Evolutionary conservation across 2,113 vertebrate species (phyloP), one percentile per base, ranked within the genome.

Genomic region (Tricholaema leucomelas): DNA sequence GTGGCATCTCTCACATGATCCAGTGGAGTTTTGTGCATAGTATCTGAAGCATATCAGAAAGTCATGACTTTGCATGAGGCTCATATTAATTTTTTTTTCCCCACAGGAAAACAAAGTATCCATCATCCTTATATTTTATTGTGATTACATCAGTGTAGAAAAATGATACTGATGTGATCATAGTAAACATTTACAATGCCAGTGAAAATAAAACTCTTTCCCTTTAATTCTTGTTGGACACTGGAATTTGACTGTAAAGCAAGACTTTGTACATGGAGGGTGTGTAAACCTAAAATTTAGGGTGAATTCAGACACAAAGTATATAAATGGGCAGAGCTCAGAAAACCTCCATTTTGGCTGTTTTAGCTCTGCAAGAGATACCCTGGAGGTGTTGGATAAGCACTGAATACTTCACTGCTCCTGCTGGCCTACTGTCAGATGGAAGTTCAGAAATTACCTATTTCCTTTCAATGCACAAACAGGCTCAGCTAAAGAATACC

Each of bases 1-100:
- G 88, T 99, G 95, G 80, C 99, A 99, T 50, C 73, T 98, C 78
- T 98, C 90, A 81, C 99, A 99, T 2, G 55, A 85, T 71, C 96
- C 94, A 5, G 95, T 97, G 59, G 91, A 60, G 18, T 85, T 96
- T 74, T 98, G 97, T 81, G 97, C 96, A 28, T 98, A 99, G 85
- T 98, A 98, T 36, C 99, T 99, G 96, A 73, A 97, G 94, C 1
- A 81, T 76, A 91, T 73, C 27, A 54, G 70, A 42, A 75, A 79
- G 25, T 6, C 28, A 52, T 52, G 14, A 20, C 18, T 91, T 81
- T 65, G 15, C 20, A 40, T 59, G 44, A 86, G 66, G 17, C 7
- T 3, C 24, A 84, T 15, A 24, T 17, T 50, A 24, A 24, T 50
- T 50, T n/a, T n/a, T n/a, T n/a, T n/a, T n/a, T 50, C n/a, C n/a